Conservation (phyloP, 64 coral and sea anemone genomes). For the Montipora foliosa region DNA sequence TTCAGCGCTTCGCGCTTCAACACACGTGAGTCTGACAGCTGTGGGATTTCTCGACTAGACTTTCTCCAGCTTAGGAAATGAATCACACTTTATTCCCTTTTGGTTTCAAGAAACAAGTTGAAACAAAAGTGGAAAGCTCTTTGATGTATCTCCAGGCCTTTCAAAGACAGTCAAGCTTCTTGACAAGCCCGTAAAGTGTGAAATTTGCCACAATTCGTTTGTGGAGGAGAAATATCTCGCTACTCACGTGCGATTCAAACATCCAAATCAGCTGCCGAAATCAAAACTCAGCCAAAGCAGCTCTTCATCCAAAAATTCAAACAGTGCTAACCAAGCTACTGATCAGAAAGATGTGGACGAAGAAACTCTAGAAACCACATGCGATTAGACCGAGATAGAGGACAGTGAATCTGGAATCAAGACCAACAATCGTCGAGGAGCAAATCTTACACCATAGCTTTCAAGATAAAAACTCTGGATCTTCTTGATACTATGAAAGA, state of each 20-base stretch:
- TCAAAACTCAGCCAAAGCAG: constrained; percentile 64
- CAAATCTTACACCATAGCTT: constrained; percentile 68
- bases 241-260: constrained; percentile 72
- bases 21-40: constrained; percentile 80
- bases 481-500: constrained; percentile 80
- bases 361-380: constrained; percentile 66
- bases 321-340: constrained; percentile 71
- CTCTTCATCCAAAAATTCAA: constrained; percentile 62
- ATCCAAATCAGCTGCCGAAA: constrained; percentile 71
- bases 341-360: constrained; percentile 66
- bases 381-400: constrained; percentile 73
- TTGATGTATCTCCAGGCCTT: constrained; percentile 76
- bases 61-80: constrained; percentile 69
- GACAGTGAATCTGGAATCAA: constrained; percentile 67
- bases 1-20: constrained; percentile 49
- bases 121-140: constrained; percentile 69
- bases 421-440: constrained; percentile 65
- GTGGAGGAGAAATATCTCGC: constrained; percentile 69
- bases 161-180: constrained; percentile 68
- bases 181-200: constrained; percentile 62
- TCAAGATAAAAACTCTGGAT: constrained; percentile 79
- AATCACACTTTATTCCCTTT: constrained; percentile 83
- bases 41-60: constrained; percentile 66
- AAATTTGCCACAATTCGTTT: constrained; percentile 59
- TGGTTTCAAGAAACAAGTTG: constrained; percentile 72